Conservation (phyloP, 2,797 vertebrate genomes). For the Hemitrygon akajei region DNA sequence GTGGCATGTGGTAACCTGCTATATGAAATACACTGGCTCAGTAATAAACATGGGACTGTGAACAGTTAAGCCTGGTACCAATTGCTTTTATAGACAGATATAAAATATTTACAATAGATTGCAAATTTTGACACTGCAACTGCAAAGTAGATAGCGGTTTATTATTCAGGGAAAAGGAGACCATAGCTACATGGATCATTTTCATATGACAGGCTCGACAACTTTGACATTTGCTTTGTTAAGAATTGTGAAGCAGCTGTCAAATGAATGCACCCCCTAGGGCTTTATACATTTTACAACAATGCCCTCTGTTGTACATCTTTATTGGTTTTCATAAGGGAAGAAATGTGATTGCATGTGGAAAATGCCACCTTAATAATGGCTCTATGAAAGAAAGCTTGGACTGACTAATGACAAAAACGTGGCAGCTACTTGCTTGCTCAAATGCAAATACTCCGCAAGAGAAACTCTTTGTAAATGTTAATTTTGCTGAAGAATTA, state of each 20-base stretch:
- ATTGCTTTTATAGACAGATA: conserved; percentile 47
- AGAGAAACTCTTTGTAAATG: conserved; percentile 37
- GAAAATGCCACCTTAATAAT: conserved; percentile 44
- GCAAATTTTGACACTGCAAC: conserved; percentile 51
- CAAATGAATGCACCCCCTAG: conserved; percentile 59
- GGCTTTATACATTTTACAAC: conserved; percentile 58
- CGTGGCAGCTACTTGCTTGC: conserved; percentile 28
- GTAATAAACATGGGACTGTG: conserved; percentile 5
- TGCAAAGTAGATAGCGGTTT: conserved; percentile 60
- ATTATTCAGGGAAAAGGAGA: conserved; percentile 59
- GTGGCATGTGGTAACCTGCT: neutral
- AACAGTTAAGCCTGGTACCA: conserved; percentile 43
- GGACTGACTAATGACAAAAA: neutral
- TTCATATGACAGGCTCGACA: conserved; percentile 64
- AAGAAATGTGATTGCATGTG: conserved; percentile 47
- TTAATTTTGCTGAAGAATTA: conserved; percentile 22
- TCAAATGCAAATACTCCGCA: conserved; percentile 45
- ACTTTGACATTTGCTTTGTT: conserved; percentile 66
- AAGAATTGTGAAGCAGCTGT: conserved; percentile 58
- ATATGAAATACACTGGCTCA: neutral
- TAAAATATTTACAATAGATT: conserved; percentile 48
- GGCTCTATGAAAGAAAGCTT: conserved; percentile 22
- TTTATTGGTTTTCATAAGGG: conserved; percentile 57
- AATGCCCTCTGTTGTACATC: conserved; percentile 57
- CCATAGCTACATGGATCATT: conserved; percentile 62